Evolutionary conservation across 2,113 vertebrate species (phyloP).

Genomic region (Vicugna pacos): DNA sequence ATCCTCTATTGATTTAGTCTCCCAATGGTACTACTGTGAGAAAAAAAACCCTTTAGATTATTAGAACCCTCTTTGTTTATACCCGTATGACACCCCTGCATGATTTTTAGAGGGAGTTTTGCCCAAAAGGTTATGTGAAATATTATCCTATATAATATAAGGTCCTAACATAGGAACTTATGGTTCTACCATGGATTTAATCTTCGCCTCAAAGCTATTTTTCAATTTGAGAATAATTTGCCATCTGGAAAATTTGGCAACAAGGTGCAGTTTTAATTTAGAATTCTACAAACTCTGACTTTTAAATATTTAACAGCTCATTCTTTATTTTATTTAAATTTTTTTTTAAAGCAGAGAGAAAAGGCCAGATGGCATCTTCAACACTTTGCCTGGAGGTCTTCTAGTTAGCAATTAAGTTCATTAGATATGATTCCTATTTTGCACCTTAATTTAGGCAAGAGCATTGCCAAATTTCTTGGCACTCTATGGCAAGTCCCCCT

Average conservation of each 20-base stretch:
- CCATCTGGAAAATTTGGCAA: constrained; percentile 52
- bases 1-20: neutral
- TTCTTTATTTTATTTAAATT: neutral
- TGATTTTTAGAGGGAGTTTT: neutral
- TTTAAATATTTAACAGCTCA: neutral
- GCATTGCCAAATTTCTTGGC: neutral
- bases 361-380: constrained; percentile 18
- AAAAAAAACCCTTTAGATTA: neutral
- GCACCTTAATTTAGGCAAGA: neutral
- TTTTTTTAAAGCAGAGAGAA: constrained; percentile 1
- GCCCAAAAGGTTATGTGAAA: neutral
- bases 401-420: neutral
- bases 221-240: constrained; percentile 59
- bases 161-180: neutral
- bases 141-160: neutral
- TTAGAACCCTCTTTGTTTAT: neutral
- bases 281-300: constrained; percentile 16
- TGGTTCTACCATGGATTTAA: neutral
- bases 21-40: neutral
- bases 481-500: neutral
- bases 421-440: constrained; percentile 1
- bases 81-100: neutral
- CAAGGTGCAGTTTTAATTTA: constrained; percentile 51
- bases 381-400: neutral
- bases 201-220: constrained; percentile 25